Percentiles rank a stretch among this genome's conserved stretches.
Evolutionary conservation across 1,140 invertebrate genomes (phyloP).

Genomic region (Habropoda laboriosa): DNA sequence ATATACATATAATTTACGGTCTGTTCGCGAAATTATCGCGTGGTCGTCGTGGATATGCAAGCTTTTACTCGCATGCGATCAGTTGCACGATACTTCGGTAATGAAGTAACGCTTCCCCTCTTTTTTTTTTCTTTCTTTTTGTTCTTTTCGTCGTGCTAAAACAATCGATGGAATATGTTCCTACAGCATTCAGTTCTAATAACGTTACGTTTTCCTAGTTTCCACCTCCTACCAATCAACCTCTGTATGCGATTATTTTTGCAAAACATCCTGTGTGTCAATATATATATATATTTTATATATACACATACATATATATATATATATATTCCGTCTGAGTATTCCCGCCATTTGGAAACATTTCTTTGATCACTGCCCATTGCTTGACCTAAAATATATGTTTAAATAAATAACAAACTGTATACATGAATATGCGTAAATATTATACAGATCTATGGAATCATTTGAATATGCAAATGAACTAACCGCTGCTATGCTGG

Average conservation of each 20-base stretch:
- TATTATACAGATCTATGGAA: slow-evolving; percentile 47
- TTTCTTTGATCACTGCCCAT: slow-evolving; percentile 18
- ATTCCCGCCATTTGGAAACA: slow-evolving; percentile 10
- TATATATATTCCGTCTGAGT: slow-evolving; percentile 13
- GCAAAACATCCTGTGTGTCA: neutral
- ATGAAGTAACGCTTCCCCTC: slow-evolving; percentile 25
- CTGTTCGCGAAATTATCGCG: neutral
- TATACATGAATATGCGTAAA: slow-evolving; percentile 36
- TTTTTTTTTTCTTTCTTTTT: neutral
- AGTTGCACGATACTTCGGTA: slow-evolving; percentile 49
- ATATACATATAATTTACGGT: slow-evolving; percentile 8
- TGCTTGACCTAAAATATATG: slow-evolving; percentile 53
- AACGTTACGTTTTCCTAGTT: neutral
- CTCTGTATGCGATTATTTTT: neutral
- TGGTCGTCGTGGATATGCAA: slow-evolving; percentile 27
- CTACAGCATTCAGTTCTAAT: neutral
- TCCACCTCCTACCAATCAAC: neutral
- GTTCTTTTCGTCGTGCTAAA: neutral
- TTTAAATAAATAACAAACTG: slow-evolving; percentile 35
- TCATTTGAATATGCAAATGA: slow-evolving; percentile 51
- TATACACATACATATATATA: neutral
- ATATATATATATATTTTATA: neutral
- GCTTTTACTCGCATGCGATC: slow-evolving; percentile 57
- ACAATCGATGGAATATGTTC: neutral
- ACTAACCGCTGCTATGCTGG: slow-evolving; percentile 72